phyloP scores from a whole-genome alignment of 2,888 invertebrate genomes.

The Timema cristinae region DNA sequence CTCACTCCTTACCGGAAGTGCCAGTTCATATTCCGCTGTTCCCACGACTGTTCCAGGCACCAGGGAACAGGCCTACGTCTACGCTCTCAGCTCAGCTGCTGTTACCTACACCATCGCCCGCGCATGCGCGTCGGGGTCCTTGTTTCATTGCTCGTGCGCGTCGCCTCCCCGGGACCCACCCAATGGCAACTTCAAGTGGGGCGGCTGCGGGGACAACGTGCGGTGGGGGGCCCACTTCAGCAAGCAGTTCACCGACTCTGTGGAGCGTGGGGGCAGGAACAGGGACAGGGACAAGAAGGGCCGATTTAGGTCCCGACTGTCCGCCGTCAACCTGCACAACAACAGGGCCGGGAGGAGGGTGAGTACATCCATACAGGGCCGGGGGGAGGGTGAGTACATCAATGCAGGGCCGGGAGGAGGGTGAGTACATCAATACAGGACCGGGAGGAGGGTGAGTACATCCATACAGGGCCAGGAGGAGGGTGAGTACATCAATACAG shows the following conservation, averaged over 20 bases:
- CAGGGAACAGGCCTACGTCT: conserved; percentile 80
- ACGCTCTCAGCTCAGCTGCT: conserved; percentile 77
- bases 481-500: no score
- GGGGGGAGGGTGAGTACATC: no score
- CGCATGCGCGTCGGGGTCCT: conserved; percentile 70
- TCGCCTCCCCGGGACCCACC: conserved; percentile 65
- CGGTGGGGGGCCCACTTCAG: conserved; percentile 69
- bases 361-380: conserved; percentile 32
- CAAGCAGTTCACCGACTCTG: conserved; percentile 62
- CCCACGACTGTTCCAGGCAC: conserved; percentile 56
- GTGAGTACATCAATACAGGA: no score
- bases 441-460: no score
- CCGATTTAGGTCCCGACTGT: conserved; percentile 56
- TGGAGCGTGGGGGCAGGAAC: conserved; percentile 28
- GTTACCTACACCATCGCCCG: conserved; percentile 71
- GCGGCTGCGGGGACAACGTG: conserved; percentile 80
- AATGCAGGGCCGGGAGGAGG: no score
- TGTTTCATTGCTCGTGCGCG: conserved; percentile 76
- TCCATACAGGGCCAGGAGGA: no score
- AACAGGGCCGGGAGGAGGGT: conserved; percentile 73
- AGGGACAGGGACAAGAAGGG: conserved; percentile 48
- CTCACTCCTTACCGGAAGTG: no score
- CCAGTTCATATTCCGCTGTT: neutral
- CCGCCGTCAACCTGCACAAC: conserved; percentile 75
- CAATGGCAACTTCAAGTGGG: conserved; percentile 75